These are phyloP conservation scores for Rallus crepitans DNA, from an alignment of 2,797 vertebrate species.

Conservation along the genomic window DNA sequence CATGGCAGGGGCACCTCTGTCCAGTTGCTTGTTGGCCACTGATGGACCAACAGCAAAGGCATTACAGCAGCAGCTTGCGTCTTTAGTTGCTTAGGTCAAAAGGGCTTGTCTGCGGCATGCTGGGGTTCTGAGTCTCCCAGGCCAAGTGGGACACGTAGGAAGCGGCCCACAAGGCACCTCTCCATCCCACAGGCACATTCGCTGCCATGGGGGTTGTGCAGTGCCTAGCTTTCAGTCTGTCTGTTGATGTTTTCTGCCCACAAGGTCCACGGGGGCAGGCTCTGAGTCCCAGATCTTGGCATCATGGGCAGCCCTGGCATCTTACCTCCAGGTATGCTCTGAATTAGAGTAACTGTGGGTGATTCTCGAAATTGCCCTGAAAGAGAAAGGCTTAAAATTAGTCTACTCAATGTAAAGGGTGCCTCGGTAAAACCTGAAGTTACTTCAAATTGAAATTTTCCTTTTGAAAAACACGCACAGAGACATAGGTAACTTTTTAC, in stretches of 20 bases:
- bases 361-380: neutral
- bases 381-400: neutral
- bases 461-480: neutral
- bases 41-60: neutral
- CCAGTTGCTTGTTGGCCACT: fast-evolving
- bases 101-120: fast-evolving
- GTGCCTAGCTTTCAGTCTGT: fast-evolving
- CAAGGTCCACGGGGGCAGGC: fast-evolving
- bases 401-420: neutral
- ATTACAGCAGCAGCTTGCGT: neutral
- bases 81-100: neutral
- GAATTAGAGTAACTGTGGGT: neutral
- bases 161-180: neutral
- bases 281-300: neutral
- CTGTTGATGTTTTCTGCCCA: fast-evolving
- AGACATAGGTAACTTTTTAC: neutral
- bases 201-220: neutral
- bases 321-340: neutral
- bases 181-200: neutral
- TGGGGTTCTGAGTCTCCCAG: neutral
- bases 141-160: neutral
- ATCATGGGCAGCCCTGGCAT: neutral
- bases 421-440: neutral
- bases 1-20: neutral
- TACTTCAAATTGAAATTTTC: neutral